phyloP scores from a whole-genome alignment of 2,888 invertebrate genomes.

The Pseudolycoriella hygida region DNA sequence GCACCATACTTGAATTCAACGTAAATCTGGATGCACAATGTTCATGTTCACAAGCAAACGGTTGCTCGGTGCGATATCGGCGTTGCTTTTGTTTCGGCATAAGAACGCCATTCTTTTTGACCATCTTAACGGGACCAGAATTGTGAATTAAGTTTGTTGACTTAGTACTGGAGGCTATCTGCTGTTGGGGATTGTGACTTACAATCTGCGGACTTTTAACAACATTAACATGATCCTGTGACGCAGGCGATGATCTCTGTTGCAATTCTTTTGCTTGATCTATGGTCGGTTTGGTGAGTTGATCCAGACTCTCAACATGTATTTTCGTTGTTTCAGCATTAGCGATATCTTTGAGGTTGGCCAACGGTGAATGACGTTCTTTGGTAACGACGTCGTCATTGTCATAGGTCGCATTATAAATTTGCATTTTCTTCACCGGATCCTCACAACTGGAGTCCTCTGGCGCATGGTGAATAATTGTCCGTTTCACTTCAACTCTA shows the following conservation, averaged over 20 bases:
- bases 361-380: constrained; percentile 27
- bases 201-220: constrained; percentile 7
- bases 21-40: constrained; percentile 84
- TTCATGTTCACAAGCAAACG: constrained; percentile 79
- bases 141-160: constrained; percentile 23
- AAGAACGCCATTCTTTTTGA: constrained; percentile 73
- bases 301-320: constrained; percentile 42
- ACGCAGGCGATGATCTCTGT: constrained; percentile 3
- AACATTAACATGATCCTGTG: constrained; percentile 8
- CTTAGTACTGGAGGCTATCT: constrained; percentile 11
- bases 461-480: constrained; percentile 73
- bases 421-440: constrained; percentile 34
- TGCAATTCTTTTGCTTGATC: constrained; percentile 12
- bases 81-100: constrained; percentile 87
- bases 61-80: constrained; percentile 75
- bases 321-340: constrained; percentile 34
- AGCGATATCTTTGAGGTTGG: constrained; percentile 31
- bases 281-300: constrained; percentile 34
- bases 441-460: constrained; percentile 71
- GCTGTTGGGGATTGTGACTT: constrained; percentile 10
- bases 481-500: constrained; percentile 73
- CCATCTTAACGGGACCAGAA: constrained; percentile 55
- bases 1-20: constrained; percentile 80
- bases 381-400: constrained; percentile 21
- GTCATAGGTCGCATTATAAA: constrained; percentile 34